These are phyloP conservation scores for Lepus americanus DNA, from an alignment of 2,113 vertebrate genomes.

Conservation along the genomic window DNA sequence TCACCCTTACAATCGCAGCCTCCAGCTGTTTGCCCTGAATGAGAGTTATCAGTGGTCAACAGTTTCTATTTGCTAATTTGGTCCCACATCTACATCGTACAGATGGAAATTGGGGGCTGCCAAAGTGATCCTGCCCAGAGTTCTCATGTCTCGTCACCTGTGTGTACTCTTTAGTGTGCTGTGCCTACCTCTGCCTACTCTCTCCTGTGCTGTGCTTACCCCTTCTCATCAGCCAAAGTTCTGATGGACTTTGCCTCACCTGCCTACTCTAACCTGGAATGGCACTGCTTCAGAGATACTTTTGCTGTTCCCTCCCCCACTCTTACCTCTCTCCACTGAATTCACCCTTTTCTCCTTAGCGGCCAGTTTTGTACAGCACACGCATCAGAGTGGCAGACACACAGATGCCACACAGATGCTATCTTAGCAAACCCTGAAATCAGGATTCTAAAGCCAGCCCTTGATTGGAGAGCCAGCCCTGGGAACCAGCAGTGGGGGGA, in stretches of 20 bases:
- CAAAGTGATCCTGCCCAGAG: accelerated
- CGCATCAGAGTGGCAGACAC: not conserved
- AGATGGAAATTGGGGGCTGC: not conserved
- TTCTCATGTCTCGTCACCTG: not conserved
- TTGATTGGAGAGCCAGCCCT: not conserved
- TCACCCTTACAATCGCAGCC: not conserved
- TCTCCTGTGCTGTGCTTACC: not conserved
- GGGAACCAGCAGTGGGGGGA: not conserved
- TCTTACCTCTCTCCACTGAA: not conserved
- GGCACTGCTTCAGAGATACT: not conserved
- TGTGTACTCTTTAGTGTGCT: accelerated
- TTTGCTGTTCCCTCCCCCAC: accelerated
- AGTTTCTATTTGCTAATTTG: not conserved
- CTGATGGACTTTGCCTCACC: not conserved
- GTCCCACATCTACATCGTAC: not conserved
- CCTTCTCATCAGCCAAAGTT: not conserved
- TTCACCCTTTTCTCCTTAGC: not conserved
- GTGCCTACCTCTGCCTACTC: too few species aligned
- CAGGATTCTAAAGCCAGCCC: not conserved
- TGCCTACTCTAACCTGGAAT: accelerated
- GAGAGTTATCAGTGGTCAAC: not conserved
- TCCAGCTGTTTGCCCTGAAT: not conserved
- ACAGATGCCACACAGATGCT: too few species aligned
- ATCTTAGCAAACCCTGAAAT: not conserved
- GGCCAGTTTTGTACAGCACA: not conserved